Percentiles rank a stretch among this genome's conserved stretches.
Evolutionary conservation across 2,113 vertebrate species (phyloP).

Genomic region (Brachionichthys hirsutus): DNA sequence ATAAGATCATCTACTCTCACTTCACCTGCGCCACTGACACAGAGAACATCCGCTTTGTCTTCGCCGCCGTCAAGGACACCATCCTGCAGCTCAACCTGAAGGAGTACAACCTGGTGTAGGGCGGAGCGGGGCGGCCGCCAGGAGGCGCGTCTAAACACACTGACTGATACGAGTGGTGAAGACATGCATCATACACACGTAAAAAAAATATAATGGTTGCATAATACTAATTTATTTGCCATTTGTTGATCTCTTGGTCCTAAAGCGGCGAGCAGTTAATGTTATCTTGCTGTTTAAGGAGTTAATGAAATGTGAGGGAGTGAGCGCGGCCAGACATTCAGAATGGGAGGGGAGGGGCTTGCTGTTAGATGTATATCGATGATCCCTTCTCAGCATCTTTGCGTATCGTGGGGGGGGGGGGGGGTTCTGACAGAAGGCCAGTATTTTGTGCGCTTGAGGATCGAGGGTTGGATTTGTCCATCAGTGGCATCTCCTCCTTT

Average conservation of each 20-base stretch:
- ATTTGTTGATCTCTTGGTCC: slow-evolving; percentile 83
- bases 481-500: slow-evolving; percentile 57
- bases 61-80: slow-evolving; percentile 95
- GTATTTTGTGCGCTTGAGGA: slow-evolving; percentile 41
- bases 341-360: slow-evolving; percentile 1
- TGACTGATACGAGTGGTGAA: slow-evolving; percentile 80
- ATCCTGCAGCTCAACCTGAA: slow-evolving; percentile 95
- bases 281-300: slow-evolving; percentile 86
- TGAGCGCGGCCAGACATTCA: neutral
- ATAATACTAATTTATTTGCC: slow-evolving; percentile 94
- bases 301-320: slow-evolving; percentile 69
- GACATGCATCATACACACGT: slow-evolving; percentile 50
- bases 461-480: slow-evolving; percentile 21
- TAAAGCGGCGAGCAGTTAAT: slow-evolving; percentile 83
- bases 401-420: slow-evolving; percentile 71
- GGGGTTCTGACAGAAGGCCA: slow-evolving; percentile 65
- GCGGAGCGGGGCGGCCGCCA: slow-evolving; percentile 20
- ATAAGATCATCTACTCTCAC: slow-evolving; percentile 97
- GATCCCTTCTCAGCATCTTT: slow-evolving; percentile 83
- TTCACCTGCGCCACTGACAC: slow-evolving; percentile 97
- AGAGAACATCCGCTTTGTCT: slow-evolving; percentile 95
- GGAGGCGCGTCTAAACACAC: slow-evolving; percentile 62
- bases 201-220: slow-evolving; percentile 71
- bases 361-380: slow-evolving; percentile 81
- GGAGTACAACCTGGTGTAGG: slow-evolving; percentile 92